Percentiles rank a stretch among this genome's conserved stretches.
Evolutionary conservation across 2,888 invertebrate genomes (phyloP).

Genomic region (Dolichopus griseipennis): DNA sequence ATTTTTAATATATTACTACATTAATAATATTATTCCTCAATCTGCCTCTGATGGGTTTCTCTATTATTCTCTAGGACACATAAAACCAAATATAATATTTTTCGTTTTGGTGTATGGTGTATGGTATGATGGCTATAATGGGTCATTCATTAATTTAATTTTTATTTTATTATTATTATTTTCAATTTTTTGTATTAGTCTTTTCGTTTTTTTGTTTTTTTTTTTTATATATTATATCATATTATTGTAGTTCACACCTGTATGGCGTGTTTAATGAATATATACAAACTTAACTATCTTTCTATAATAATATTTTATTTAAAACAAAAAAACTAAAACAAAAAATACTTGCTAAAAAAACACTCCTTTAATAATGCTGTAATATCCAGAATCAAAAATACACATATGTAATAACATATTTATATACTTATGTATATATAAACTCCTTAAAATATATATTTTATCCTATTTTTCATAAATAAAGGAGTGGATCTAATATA

Average conservation of each 20-base stretch:
- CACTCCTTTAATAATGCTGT: not conserved
- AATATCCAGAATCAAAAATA: not conserved
- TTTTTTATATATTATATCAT: not conserved
- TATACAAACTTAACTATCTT: not conserved
- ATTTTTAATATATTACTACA: too few relatives aligned
- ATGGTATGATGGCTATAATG: not conserved
- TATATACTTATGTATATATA: not conserved
- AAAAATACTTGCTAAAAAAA: not conserved
- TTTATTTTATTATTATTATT: not conserved
- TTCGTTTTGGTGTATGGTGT: too few relatives aligned
- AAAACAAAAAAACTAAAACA: not conserved
- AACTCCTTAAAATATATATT: not conserved
- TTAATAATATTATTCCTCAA: not conserved
- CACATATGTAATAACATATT: not conserved
- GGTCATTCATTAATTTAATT: not conserved
- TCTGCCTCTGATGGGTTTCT: not conserved
- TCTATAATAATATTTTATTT: not conserved
- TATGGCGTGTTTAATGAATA: conserved; percentile 6
- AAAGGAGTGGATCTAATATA: not conserved
- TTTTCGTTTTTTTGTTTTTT: not conserved
- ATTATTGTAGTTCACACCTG: conserved; percentile 2
- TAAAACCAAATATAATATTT: not conserved
- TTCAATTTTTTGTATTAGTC: not conserved
- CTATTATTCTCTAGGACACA: not conserved
- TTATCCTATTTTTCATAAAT: conserved; percentile 1